These are phyloP conservation scores for Dryobates pubescens DNA, from an alignment of 2,797 vertebrate genomes.

Conservation along the genomic window DNA sequence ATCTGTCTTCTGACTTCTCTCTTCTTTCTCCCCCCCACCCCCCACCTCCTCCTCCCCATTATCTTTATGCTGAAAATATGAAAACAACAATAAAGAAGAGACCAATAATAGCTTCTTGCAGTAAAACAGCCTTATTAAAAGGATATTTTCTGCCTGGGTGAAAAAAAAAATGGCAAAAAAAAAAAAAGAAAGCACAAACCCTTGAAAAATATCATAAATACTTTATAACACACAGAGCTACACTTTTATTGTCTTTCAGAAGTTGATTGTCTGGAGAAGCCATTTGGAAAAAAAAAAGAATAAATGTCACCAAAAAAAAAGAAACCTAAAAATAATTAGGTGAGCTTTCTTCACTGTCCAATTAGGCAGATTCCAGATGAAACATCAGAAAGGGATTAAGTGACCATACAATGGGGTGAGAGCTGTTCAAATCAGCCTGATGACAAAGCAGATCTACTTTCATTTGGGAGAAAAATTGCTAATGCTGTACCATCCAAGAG, in stretches of 20 bases:
- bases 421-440: slow-evolving; percentile 51
- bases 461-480: slow-evolving; percentile 73
- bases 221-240: slow-evolving; percentile 79
- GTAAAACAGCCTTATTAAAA: slow-evolving; percentile 83
- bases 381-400: slow-evolving; percentile 2
- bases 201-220: slow-evolving; percentile 81
- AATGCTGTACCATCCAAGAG: slow-evolving; percentile 62
- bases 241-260: slow-evolving; percentile 75
- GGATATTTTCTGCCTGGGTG: slow-evolving; percentile 82
- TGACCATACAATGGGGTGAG: not conserved
- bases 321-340: slow-evolving; percentile 56
- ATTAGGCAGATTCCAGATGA: slow-evolving; percentile 59
- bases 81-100: slow-evolving; percentile 78
- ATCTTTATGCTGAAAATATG: slow-evolving; percentile 76
- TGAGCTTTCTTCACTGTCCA: slow-evolving; percentile 46
- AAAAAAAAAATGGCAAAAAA: slow-evolving; percentile 56
- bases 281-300: slow-evolving; percentile 36
- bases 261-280: slow-evolving; percentile 76
- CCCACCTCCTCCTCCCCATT: slow-evolving; percentile 33
- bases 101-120: slow-evolving; percentile 78
- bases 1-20: slow-evolving; percentile 57
- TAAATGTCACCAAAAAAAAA: slow-evolving; percentile 53
- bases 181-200: no score
- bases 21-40: slow-evolving; percentile 32
- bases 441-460: slow-evolving; percentile 63